phyloP scores from a whole-genome alignment of 2,797 vertebrate species.

The Lepidocolaptes lacrymiger region DNA sequence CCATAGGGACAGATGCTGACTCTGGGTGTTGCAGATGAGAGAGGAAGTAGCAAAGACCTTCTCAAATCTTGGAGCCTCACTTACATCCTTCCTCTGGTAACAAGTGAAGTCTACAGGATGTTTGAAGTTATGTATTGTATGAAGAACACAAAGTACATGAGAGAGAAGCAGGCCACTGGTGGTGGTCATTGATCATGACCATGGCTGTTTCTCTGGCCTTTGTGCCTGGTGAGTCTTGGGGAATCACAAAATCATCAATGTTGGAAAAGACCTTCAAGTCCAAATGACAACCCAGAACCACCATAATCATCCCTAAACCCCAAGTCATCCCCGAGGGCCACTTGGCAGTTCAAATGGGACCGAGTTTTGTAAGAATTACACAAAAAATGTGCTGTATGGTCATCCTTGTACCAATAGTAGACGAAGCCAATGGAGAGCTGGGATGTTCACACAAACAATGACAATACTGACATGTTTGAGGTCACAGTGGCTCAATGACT shows the following conservation, averaged over 20 bases:
- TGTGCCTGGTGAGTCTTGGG: too few relatives aligned
- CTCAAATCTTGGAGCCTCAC: background rate
- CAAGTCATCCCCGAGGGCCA: rapidly evolving
- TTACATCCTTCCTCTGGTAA: background rate
- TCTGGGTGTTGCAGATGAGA: background rate
- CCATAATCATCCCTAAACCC: too few relatives aligned
- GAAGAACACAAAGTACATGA: rapidly evolving
- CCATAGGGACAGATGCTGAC: background rate
- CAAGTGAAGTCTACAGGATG: rapidly evolving
- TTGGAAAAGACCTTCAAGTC: background rate
- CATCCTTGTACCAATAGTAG: rapidly evolving
- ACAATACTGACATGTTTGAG: rapidly evolving
- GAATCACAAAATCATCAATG: background rate
- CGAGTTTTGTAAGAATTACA: background rate
- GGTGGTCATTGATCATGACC: rapidly evolving
- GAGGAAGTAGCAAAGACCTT: background rate
- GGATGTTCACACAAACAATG: background rate
- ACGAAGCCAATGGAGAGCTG: background rate
- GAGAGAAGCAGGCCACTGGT: background rate
- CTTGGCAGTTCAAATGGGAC: background rate
- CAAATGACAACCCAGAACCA: rapidly evolving
- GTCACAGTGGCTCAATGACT: rapidly evolving
- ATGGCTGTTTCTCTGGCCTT: background rate
- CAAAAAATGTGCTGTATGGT: background rate
- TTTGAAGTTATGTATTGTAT: rapidly evolving